phyloP scores from a whole-genome alignment of 2,113 vertebrate species.

The Orthochromis malagaraziensis region DNA sequence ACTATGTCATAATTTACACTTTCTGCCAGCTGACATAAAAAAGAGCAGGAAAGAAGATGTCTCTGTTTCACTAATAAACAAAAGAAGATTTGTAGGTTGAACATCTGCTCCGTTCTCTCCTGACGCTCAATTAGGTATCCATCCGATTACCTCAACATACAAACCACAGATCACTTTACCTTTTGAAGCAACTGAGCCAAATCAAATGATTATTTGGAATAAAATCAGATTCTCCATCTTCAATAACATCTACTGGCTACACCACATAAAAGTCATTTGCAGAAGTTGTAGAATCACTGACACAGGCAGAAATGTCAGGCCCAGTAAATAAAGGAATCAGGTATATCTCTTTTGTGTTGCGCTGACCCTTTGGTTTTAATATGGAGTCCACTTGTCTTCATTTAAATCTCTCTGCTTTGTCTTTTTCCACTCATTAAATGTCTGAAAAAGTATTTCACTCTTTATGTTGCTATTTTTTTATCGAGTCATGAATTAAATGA shows the following conservation, averaged over 20 bases:
- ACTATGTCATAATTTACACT: not conserved
- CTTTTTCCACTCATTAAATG: not conserved
- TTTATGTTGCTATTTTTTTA: not conserved
- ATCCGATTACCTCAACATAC: conserved; percentile 26
- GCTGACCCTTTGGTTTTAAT: not conserved
- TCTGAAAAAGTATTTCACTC: not conserved
- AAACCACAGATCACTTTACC: conserved; percentile 10
- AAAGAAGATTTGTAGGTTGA: not conserved
- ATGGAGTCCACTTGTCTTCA: not conserved
- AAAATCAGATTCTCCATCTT: not conserved
- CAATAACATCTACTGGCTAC: not conserved
- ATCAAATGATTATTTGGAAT: conserved; percentile 32
- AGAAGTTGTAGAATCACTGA: not conserved
- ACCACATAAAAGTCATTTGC: not conserved
- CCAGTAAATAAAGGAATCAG: not conserved
- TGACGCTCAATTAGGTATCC: conserved; percentile 31
- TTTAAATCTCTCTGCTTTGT: not conserved
- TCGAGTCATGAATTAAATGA: not conserved
- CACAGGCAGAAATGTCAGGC: not conserved
- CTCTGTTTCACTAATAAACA: not conserved
- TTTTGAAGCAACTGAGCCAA: conserved; percentile 24
- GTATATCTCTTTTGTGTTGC: not conserved
- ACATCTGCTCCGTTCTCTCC: conserved; percentile 36
- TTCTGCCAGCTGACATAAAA: not conserved
- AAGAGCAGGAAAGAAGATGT: not conserved